Evolutionary conservation across 2,113 vertebrate genomes (phyloP).

Genomic region (Brachionichthys hirsutus): DNA sequence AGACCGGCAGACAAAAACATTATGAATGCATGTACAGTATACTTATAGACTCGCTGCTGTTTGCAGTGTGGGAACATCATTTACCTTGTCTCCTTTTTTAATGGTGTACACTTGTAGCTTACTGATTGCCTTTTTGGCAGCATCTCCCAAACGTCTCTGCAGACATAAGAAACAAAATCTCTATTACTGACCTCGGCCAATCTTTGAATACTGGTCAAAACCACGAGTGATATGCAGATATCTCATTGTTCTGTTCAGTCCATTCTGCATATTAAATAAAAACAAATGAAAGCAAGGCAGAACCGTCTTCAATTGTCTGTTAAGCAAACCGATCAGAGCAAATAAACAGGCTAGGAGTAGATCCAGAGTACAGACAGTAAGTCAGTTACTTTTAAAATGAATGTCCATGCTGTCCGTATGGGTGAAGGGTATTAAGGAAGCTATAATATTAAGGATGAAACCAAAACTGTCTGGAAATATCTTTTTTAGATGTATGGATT

Average conservation of each 20-base stretch:
- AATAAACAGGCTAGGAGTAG: too few relatives aligned
- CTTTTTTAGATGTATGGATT: neutral
- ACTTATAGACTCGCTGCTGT: neutral
- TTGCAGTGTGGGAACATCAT: neutral
- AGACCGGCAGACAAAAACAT: neutral
- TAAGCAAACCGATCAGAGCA: too few relatives aligned
- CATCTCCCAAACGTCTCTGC: conserved; percentile 95
- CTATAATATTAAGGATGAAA: neutral
- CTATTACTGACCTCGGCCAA: neutral
- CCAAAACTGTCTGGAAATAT: neutral
- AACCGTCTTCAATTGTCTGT: too few relatives aligned
- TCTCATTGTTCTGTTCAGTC: too few relatives aligned
- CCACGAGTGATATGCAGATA: too few relatives aligned
- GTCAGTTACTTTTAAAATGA: too few relatives aligned
- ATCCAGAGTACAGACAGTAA: too few relatives aligned
- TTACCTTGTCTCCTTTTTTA: conserved; percentile 96
- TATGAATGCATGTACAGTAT: neutral
- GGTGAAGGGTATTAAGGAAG: neutral
- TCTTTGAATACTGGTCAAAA: neutral
- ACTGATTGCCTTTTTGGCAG: conserved; percentile 97
- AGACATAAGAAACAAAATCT: conserved; percentile 32
- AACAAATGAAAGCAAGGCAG: too few relatives aligned
- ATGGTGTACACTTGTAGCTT: conserved; percentile 96
- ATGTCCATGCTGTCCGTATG: too few relatives aligned
- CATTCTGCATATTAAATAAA: too few relatives aligned